phyloP scores from a whole-genome alignment of 2,797 vertebrate genomes.

The Lerista edwardsae region DNA sequence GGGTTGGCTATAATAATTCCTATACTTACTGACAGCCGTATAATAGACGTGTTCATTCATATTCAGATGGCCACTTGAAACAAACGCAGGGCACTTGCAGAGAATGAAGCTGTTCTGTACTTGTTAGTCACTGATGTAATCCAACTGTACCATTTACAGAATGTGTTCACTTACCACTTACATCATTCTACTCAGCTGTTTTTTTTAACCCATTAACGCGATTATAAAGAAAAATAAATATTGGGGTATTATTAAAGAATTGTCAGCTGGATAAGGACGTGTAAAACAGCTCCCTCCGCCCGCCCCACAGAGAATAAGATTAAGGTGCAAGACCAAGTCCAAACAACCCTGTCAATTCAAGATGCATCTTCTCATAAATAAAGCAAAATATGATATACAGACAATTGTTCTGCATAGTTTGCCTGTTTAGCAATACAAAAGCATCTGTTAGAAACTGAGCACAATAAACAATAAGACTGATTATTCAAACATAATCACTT shows the following conservation, averaged over 20 bases:
- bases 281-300: neutral
- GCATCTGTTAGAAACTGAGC: slow-evolving; percentile 37
- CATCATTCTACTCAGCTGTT: slow-evolving; percentile 19
- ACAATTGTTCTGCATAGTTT: slow-evolving; percentile 19
- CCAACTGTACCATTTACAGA: slow-evolving; percentile 25
- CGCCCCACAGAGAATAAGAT: neutral
- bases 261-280: neutral
- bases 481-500: slow-evolving; percentile 46
- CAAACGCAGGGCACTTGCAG: slow-evolving; percentile 17
- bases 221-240: slow-evolving; percentile 29
- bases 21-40: slow-evolving; percentile 25
- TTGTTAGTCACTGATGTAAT: neutral
- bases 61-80: slow-evolving; percentile 6
- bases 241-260: no score
- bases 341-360: neutral
- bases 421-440: slow-evolving; percentile 22
- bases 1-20: slow-evolving; percentile 15
- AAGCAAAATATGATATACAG: neutral
- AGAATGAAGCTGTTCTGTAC: neutral
- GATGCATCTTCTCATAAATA: rapidly evolving
- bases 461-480: slow-evolving; percentile 16
- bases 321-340: neutral
- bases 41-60: slow-evolving; percentile 28
- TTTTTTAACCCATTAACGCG: neutral
- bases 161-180: slow-evolving; percentile 10